These are phyloP conservation scores for Chrysomallon squamiferum DNA, from an alignment of 1,140 invertebrate genomes.

Conservation along the genomic window DNA sequence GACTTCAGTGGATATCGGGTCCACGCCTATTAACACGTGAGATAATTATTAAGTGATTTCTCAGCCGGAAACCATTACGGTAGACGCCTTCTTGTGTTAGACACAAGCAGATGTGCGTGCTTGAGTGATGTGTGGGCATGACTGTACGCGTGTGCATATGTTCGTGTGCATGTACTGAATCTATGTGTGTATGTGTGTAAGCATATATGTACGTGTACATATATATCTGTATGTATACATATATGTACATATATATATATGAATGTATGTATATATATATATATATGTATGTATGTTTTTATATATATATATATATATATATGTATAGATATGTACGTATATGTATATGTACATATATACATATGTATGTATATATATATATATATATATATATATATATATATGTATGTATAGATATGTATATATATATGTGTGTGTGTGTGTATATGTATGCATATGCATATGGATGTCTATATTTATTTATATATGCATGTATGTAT, in stretches of 20 bases:
- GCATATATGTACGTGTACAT: no score
- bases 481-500: background rate
- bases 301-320: constrained; percentile 10
- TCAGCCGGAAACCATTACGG: no score
- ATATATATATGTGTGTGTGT: background rate
- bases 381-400: constrained; percentile 2
- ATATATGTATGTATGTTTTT: constrained; percentile 10
- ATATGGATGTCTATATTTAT: background rate
- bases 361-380: constrained; percentile 13
- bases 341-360: constrained; percentile 11
- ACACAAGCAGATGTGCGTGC: no score
- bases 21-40: no score
- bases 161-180: no score
- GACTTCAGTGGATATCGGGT: no score
- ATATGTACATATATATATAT: background rate
- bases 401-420: background rate
- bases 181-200: no score
- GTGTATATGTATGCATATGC: background rate
- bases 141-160: no score
- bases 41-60: no score
- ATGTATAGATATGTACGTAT: constrained; percentile 10
- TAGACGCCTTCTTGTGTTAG: no score
- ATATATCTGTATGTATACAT: no score
- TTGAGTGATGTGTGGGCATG: no score
- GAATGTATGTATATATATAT: constrained; percentile 9